A percentile compares a stretch with the other conserved stretches of the same genome.
Conservation (phyloP, 2,888 invertebrate species). For the Morpho deidamia region DNA sequence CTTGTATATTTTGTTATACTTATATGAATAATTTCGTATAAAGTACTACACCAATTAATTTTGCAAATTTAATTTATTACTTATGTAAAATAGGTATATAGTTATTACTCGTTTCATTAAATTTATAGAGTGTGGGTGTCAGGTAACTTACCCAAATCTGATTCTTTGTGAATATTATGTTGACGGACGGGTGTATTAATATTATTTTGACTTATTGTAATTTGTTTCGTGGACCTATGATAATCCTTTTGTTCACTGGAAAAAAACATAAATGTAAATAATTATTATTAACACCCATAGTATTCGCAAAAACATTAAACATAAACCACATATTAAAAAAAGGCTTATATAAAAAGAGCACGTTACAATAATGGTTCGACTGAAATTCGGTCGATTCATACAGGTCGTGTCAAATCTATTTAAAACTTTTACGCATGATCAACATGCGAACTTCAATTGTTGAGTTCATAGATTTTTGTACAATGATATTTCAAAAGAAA, state of each 20-base stretch:
- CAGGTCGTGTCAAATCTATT: slow-evolving; percentile 50
- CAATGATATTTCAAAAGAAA: not conserved
- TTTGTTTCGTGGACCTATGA: slow-evolving; percentile 27
- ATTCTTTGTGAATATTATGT: slow-evolving; percentile 49
- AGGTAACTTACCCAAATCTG: slow-evolving; percentile 57
- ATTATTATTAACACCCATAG: too few species aligned
- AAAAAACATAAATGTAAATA: not conserved
- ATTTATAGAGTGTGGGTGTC: too few species aligned
- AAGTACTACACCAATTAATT: too few species aligned
- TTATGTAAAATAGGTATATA: too few species aligned
- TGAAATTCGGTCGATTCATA: slow-evolving; percentile 35
- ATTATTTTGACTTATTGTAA: slow-evolving; percentile 29
- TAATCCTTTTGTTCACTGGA: slow-evolving; percentile 47
- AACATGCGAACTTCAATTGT: not conserved
- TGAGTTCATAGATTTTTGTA: not conserved
- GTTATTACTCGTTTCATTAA: too few species aligned
- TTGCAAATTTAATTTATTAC: too few species aligned
- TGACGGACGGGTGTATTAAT: slow-evolving; percentile 61
- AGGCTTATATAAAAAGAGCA: too few species aligned
- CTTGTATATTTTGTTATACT: too few species aligned
- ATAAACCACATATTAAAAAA: too few species aligned
- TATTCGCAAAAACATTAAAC: too few species aligned
- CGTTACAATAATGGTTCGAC: not conserved
- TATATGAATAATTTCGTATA: too few species aligned
- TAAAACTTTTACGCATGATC: slow-evolving; percentile 31